Base-by-base conservation (phyloP, 2,888 invertebrate genomes). In the Agrotis puta region DNA sequence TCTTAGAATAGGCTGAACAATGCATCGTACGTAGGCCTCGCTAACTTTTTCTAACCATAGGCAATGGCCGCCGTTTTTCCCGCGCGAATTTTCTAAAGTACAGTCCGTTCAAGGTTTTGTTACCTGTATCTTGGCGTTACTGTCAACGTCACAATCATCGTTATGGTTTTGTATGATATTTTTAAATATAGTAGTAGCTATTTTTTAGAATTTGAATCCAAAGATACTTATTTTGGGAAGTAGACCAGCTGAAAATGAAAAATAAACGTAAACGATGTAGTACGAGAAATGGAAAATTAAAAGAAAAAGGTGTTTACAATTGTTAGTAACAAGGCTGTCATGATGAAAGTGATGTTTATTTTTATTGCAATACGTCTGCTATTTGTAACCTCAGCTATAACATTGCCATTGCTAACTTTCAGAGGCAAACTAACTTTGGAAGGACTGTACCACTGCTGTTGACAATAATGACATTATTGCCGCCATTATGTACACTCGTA, bases 1-100 rank as follows among this genome's bases (percentile, higher is more conserved):
- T 85, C 86, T 77, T 63, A 64, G 85, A 74, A 85, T 71, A 59
- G 50, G 54, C 78, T 64, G 70, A 85, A 85, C 86, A 86, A 85
- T 86, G 83, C 81, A 64, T 69, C 43, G 68, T 57, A 61, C 58
- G 33, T 57, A 72, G 74, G 81, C 82, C 67, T 61, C 57, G 27
- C 63, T 4, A 66, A 74, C 70, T 83, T 85, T 85, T 85, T 85
- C 53, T 74, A 47, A 24, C 24, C 20, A n/a, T 72, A 78, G 76
- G 74, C 86, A 85, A 77, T 77, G 81, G 68, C 74, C 78, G 70
- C 14, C 18, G 67, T 79, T 77, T 79, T 85, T 86, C 83, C 70
- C 70, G 77, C 76, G 67, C 62, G 51, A 77, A 86, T 84, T 86
- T 84, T 82, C 84, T 85, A 75, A 75, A 74, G 70, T 56, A 56